These are phyloP conservation scores for Hesperia comma DNA, from an alignment of 2,888 invertebrate genomes.

Conservation along the genomic window DNA sequence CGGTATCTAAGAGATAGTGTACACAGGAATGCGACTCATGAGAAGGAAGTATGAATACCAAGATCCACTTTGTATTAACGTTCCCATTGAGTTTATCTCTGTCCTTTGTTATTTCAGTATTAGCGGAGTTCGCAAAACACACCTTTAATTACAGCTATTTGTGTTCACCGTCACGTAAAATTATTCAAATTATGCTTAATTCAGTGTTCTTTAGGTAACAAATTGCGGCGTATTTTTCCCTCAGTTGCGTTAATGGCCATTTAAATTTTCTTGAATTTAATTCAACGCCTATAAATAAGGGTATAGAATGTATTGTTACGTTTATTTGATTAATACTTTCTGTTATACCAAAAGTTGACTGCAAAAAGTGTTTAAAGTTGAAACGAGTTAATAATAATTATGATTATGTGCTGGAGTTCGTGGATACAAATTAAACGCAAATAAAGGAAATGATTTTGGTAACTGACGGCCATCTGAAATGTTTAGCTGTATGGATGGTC, in stretches of 20 bases:
- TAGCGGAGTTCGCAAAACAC: constrained; percentile 59
- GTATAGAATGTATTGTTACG: constrained; percentile 53
- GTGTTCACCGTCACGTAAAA: constrained; percentile 75
- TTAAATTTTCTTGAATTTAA: constrained; percentile 64
- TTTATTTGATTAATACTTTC: not conserved
- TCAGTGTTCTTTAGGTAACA: constrained; percentile 73
- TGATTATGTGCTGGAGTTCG: too few species aligned
- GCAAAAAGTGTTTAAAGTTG: too few species aligned
- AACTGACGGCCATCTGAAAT: too few species aligned
- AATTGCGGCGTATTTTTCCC: constrained; percentile 71
- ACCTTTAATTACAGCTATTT: constrained; percentile 74
- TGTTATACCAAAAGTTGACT: not conserved
- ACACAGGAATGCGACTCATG: constrained; percentile 12
- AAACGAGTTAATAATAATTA: too few species aligned
- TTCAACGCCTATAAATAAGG: constrained; percentile 68
- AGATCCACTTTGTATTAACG: constrained; percentile 30
- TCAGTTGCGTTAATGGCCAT: constrained; percentile 69
- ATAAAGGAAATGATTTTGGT: too few species aligned
- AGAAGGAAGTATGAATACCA: constrained; percentile 19
- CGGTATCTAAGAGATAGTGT: not conserved
- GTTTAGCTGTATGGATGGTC: too few species aligned
- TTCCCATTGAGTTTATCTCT: constrained; percentile 37
- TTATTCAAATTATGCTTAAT: constrained; percentile 77
- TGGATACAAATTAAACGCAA: too few species aligned
- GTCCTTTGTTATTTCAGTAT: constrained; percentile 50